Percentiles rank a stretch among this genome's conserved stretches.
Evolutionary conservation across 2,888 invertebrate species (phyloP).

Genomic region (Xestia xanthographa): DNA sequence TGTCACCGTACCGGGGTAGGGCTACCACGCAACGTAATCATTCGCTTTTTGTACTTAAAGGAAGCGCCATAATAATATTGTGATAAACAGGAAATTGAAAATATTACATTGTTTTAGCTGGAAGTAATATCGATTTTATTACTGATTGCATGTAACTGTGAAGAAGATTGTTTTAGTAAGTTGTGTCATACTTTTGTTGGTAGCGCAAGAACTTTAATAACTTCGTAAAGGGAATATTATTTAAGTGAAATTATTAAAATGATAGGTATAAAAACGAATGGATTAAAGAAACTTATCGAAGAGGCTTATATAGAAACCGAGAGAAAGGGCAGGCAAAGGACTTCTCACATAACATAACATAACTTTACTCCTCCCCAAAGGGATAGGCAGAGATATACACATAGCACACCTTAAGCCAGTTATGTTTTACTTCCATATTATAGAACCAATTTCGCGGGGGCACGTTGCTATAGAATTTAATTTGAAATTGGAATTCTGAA

Average conservation of each 20-base stretch:
- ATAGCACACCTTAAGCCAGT: background rate
- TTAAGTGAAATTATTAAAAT: background rate
- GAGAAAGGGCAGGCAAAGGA: background rate
- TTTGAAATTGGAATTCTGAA: background rate
- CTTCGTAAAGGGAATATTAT: background rate
- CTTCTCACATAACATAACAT: background rate
- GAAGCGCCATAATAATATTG: slow-evolving; percentile 42
- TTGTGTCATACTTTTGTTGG: background rate
- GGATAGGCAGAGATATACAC: background rate
- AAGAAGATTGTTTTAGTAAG: slow-evolving; percentile 17
- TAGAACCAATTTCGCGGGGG: too few relatives aligned
- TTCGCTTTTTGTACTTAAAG: slow-evolving; percentile 38
- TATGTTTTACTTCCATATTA: background rate
- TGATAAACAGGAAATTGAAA: slow-evolving; percentile 56
- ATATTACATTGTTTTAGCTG: slow-evolving; percentile 39
- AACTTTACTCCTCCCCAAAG: background rate
- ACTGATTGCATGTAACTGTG: slow-evolving; percentile 24
- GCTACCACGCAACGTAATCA: slow-evolving; percentile 53
- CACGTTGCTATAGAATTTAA: background rate
- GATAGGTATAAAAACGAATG: background rate
- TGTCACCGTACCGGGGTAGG: slow-evolving; percentile 70
- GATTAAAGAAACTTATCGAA: background rate
- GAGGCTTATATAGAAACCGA: background rate
- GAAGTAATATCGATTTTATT: slow-evolving; percentile 40
- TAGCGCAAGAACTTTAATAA: background rate